phyloP scores from a whole-genome alignment of 1,140 invertebrate genomes.

The Papilio dardanus region DNA sequence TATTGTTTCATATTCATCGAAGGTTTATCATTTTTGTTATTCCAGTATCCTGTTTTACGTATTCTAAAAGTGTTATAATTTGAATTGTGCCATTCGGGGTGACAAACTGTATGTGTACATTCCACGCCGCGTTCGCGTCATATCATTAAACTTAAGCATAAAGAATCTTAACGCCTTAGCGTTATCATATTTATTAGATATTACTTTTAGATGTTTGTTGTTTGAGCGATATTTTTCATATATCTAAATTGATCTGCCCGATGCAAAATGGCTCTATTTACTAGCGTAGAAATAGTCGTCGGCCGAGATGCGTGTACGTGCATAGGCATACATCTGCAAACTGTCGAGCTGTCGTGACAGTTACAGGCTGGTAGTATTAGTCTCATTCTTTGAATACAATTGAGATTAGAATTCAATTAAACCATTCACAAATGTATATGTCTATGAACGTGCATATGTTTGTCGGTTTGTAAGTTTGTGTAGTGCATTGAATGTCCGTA shows the following conservation, averaged over 20 bases:
- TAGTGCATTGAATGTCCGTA: constrained; percentile 15
- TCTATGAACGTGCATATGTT: neutral
- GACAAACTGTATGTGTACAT: neutral
- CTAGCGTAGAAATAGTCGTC: constrained; percentile 23
- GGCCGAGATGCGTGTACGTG: neutral
- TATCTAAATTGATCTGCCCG: constrained; percentile 55
- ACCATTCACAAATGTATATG: too few relatives aligned
- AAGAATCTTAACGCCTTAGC: neutral
- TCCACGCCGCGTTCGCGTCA: constrained; percentile 40
- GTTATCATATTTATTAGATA: constrained; percentile 48
- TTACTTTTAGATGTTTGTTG: constrained; percentile 53
- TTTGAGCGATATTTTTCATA: constrained; percentile 50
- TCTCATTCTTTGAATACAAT: too few relatives aligned
- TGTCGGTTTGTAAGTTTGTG: neutral
- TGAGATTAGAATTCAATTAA: too few relatives aligned
- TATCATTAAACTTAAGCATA: constrained; percentile 77
- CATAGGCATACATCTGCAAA: neutral
- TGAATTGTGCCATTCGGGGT: neutral
- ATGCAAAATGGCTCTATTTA: constrained; percentile 53
- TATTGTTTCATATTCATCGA: too few relatives aligned
- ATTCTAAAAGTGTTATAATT: neutral
- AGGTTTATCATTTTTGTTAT: too few relatives aligned
- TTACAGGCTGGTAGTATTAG: too few relatives aligned
- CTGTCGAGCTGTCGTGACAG: too few relatives aligned
- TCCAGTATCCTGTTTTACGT: too few relatives aligned